Base-by-base conservation (phyloP, 2,113 vertebrate species). In the Zosterops hypoxanthus region DNA sequence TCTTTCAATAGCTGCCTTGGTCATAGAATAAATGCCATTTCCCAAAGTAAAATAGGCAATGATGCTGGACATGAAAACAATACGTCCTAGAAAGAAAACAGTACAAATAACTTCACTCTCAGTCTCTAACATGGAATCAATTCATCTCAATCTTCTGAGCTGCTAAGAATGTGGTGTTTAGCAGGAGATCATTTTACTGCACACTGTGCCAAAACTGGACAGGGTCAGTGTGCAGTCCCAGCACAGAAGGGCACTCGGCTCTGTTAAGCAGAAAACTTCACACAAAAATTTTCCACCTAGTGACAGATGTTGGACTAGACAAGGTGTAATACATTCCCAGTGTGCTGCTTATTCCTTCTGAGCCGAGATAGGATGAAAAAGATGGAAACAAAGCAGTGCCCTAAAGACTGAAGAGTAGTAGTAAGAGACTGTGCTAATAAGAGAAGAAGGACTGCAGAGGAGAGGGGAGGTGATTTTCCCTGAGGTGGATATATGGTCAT, bases 1-100 rank as follows among this genome's bases (percentile, higher is more conserved):
- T 5, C 97, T 98, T 96, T 98, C 98, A 96, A 98, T 96, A n/a
- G 98, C 98, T 88, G 98, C 97, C 63, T 98, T 98, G 17, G 98
- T 98, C 68, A 98, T 96, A 22, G 98, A 98, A 95, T 98, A 98
- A 13, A 98, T 97, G 28, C 96, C 98, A 96, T 98, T 98, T 95
- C 97, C 97, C 83, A 98, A 85, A 96, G 97, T 86, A 95, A 98
- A 89, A 73, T 96, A 98, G 64, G 98, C 95, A 49, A 98, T 97
- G 88, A 98, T 96, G 93, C 98, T 98, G 14, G 98, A 98, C 91
- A 98, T 97, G 68, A 97, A 98, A 60, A 98, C 95, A 97, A 98
- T 97, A 36, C 98, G 98, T n/a, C 98, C 98, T 98, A 82, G 28
- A 57, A 94, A 90, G 81, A 49, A 94, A 94, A 90, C 0, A 82